phyloP scores from a whole-genome alignment of 2,797 vertebrate species.

The Margarornis squamiger region DNA sequence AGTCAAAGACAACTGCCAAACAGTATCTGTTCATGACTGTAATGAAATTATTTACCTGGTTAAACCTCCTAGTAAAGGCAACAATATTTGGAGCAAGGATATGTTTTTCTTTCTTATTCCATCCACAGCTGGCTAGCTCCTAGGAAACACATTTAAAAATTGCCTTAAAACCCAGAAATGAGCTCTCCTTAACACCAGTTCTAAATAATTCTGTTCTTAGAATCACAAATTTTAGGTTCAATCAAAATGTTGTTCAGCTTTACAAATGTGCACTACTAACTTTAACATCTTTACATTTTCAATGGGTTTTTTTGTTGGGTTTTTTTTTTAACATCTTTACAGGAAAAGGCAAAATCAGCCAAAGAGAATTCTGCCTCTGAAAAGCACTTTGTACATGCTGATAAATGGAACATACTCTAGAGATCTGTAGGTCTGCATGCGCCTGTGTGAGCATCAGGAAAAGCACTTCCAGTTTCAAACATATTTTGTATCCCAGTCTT shows the following conservation, averaged over 20 bases:
- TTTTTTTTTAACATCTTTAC: background rate
- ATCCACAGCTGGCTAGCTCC: slow-evolving; percentile 94
- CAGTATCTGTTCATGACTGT: background rate
- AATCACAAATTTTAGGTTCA: background rate
- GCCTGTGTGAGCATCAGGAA: background rate
- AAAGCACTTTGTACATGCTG: background rate
- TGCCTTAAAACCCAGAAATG: background rate
- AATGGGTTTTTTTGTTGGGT: no score
- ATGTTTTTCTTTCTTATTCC: slow-evolving; percentile 96
- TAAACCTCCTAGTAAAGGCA: slow-evolving; percentile 96
- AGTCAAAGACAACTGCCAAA: background rate
- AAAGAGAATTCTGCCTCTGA: background rate
- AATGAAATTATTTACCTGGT: slow-evolving; percentile 83
- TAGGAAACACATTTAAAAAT: slow-evolving; percentile 69
- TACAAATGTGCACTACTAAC: background rate
- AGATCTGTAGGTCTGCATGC: background rate
- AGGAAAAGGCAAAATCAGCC: background rate
- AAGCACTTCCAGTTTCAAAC: background rate
- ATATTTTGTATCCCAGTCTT: background rate
- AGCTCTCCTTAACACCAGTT: background rate
- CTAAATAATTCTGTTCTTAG: background rate
- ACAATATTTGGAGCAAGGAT: slow-evolving; percentile 92
- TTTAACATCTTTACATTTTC: background rate
- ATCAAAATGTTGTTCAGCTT: background rate
- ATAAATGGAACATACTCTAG: background rate